Evolutionary conservation across 2,888 invertebrate genomes (phyloP), one percentile per base, ranked within the genome.

Genomic region (Macaria liturata): DNA sequence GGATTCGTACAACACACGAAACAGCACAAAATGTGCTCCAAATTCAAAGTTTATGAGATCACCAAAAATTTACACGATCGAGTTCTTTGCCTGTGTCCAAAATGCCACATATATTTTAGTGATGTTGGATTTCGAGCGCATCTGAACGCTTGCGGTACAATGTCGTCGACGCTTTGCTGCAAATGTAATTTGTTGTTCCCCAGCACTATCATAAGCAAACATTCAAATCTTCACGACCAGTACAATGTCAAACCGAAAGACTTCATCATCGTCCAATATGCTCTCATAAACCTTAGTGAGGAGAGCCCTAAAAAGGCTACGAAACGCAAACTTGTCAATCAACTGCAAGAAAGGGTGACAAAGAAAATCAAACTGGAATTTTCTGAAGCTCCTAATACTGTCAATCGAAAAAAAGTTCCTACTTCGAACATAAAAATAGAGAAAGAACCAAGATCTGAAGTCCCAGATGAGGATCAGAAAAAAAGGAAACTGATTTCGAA

Each of bases 21-120:
- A 0, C 86, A 86, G 48, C 86, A 86, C 9, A 59, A 61, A 8
- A 30, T 74, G 0, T 61, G 65, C 0, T 66, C 66, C 0, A 74
- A 72, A 0, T 60, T 86, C 3, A 76, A 69, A 63, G 73, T 80
- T 0, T 73, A 79, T 3, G 71, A 68, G 0, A 52, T 73, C 0
- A 55, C 64, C 0, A 68, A 66, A 1, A 65, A 64, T 3, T 61
- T 77, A 0, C 67, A 72, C 0, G 68, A 74, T 0, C 68, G 67
- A 48, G 63, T 80, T 0, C 32, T 84, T 0, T 77, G 75, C 4
- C 69, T 68, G 4, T 86, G 86, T 9, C 68, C 68, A 0, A 70
- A 75, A 6, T 86, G 86, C 31, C 9, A 54, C 0, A 37, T 77
- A 0, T 75, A 78, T 37, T 81, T 78, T 3, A 76, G 76, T 0